Conservation (phyloP, 1,140 invertebrate genomes). For the Ruditapes philippinarum region DNA sequence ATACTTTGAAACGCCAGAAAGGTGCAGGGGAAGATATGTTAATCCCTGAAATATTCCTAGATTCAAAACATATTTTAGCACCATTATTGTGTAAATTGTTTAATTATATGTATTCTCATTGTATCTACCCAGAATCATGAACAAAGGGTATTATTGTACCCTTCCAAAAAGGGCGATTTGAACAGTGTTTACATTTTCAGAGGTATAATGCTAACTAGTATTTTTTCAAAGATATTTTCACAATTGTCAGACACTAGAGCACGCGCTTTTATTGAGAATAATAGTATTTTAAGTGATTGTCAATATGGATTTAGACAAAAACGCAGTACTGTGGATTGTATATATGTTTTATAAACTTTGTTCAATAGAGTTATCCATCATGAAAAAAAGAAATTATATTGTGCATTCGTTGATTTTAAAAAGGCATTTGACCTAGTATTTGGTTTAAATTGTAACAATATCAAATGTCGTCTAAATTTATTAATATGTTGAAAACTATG, state of each 20-base stretch:
- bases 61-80: constrained; percentile 27
- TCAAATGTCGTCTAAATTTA: constrained; percentile 15
- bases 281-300: constrained; percentile 21
- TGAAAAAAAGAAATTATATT: background rate
- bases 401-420: constrained; percentile 28
- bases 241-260: constrained; percentile 19
- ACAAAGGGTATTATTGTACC: constrained; percentile 31
- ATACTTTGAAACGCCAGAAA: constrained; percentile 9
- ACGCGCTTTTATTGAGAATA: constrained; percentile 1
- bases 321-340: constrained; percentile 28
- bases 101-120: constrained; percentile 5
- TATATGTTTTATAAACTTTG: constrained; percentile 32
- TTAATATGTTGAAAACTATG: background rate
- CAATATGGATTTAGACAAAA: constrained; percentile 49
- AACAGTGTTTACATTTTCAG: constrained; percentile 37
- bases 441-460: constrained; percentile 6
- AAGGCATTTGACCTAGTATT: constrained; percentile 32
- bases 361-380: background rate
- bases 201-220: constrained; percentile 30
- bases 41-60: constrained; percentile 23
- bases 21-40: background rate
- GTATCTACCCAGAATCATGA: constrained; percentile 6
- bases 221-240: constrained; percentile 43
- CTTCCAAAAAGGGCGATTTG: constrained; percentile 15
- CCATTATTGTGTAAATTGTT: constrained; percentile 33